phyloP scores from a whole-genome alignment of 2,797 vertebrate species.

The Atherinosoma microstoma region DNA sequence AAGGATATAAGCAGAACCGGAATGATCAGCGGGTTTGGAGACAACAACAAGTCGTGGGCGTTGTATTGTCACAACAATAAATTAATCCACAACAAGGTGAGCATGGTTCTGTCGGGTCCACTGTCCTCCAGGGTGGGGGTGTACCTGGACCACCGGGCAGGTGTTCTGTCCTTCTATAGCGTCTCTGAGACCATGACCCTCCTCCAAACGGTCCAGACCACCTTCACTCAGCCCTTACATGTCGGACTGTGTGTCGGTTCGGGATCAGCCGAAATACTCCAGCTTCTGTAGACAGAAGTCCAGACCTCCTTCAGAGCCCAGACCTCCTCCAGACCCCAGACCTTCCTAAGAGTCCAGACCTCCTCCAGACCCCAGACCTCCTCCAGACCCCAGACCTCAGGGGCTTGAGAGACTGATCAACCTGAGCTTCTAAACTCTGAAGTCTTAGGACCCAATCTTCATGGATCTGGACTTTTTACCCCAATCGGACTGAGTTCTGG shows the following conservation, averaged over 20 bases:
- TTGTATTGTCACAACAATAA: conserved; percentile 24
- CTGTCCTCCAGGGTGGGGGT: conserved; percentile 14
- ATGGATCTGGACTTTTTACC: too few species aligned
- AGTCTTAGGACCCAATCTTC: too few species aligned
- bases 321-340: too few species aligned
- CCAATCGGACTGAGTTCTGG: too few species aligned
- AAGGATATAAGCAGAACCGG: conserved; percentile 2
- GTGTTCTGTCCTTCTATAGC: conserved; percentile 21
- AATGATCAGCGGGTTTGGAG: conserved; percentile 15
- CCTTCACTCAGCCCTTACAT: not conserved
- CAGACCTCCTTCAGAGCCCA: too few species aligned
- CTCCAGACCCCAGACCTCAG: too few species aligned
- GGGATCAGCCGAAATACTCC: not conserved
- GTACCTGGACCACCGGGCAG: conserved; percentile 10
- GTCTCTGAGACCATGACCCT: not conserved
- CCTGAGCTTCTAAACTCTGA: too few species aligned
- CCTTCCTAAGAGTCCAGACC: too few species aligned
- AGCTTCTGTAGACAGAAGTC: not conserved
- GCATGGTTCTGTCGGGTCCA: conserved; percentile 5
- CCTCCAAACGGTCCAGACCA: too few species aligned
- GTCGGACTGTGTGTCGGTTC: conserved; percentile 3
- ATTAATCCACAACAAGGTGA: not conserved
- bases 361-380: too few species aligned
- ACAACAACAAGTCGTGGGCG: conserved; percentile 16
- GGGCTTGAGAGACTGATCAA: too few species aligned